Percentiles rank a stretch among this genome's conserved stretches.
These are phyloP conservation scores for Lordiphosa fenestrarum DNA, from an alignment of 2,888 invertebrate genomes.

Conservation along the genomic window DNA sequence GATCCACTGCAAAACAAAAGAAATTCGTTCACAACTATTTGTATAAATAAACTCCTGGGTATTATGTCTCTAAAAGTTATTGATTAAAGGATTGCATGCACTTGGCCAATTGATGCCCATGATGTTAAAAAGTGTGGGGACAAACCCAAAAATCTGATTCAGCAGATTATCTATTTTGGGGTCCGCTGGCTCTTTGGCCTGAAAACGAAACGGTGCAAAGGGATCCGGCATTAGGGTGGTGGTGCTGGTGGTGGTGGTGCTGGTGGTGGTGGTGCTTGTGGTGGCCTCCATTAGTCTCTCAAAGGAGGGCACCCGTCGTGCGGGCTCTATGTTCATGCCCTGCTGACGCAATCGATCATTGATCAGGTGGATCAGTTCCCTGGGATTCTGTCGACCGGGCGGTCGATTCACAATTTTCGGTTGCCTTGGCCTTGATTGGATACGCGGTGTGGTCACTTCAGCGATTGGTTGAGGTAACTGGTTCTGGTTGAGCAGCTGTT, in stretches of 20 bases:
- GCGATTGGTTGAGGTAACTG: background rate
- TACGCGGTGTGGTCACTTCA: too few relatives aligned
- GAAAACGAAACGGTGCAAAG: conserved; percentile 54
- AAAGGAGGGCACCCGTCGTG: conserved; percentile 15
- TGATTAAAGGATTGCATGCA: conserved; percentile 19
- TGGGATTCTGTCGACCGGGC: background rate
- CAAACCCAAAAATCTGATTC: conserved; percentile 34
- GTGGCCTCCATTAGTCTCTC: background rate
- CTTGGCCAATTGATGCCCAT: conserved; percentile 35
- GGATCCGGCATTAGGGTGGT: conserved; percentile 32
- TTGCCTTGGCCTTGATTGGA: conserved; percentile 2
- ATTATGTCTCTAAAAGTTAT: background rate
- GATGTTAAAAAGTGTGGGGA: conserved; percentile 9
- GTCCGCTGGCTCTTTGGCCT: conserved; percentile 25
- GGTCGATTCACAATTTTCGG: conserved; percentile 38
- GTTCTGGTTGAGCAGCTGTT: conserved; percentile 14
- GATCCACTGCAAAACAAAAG: conserved; percentile 10
- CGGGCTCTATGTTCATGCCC: conserved; percentile 58
- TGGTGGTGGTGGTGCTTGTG: background rate
- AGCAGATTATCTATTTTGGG: conserved; percentile 1
- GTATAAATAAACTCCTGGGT: too few relatives aligned
- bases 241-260: background rate
- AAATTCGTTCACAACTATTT: background rate
- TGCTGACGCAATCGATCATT: conserved; percentile 50
- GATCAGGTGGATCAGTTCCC: conserved; percentile 40